phyloP scores from a whole-genome alignment of 2,113 vertebrate genomes.

The Synodontis membranacea region DNA sequence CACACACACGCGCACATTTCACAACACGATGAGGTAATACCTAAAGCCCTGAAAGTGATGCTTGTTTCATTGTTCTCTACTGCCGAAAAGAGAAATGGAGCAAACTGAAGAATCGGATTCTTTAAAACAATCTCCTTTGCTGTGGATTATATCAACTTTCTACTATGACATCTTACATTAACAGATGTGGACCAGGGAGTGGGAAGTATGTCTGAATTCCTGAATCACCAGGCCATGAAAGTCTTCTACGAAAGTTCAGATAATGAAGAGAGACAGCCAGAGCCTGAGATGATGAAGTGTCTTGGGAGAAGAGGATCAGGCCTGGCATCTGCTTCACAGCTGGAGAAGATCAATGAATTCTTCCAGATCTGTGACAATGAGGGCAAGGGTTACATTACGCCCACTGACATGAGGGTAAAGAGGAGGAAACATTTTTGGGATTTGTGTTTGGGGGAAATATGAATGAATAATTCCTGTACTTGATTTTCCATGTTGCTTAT shows the following conservation, averaged over 20 bases:
- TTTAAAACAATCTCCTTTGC: not conserved
- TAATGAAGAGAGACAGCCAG: slow-evolving; percentile 61
- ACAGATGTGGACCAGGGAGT: not conserved
- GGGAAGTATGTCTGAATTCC: slow-evolving; percentile 51
- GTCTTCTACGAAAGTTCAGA: slow-evolving; percentile 3
- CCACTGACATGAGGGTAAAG: slow-evolving; percentile 87
- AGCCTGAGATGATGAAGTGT: not conserved
- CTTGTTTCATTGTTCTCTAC: slow-evolving; percentile 4
- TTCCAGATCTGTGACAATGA: slow-evolving; percentile 90
- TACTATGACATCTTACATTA: not conserved
- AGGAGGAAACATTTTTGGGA: not conserved
- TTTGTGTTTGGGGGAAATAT: not conserved
- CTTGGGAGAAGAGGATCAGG: slow-evolving; percentile 52
- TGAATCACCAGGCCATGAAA: not conserved
- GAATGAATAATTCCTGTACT: not conserved
- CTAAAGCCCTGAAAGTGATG: not conserved
- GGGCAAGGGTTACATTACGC: slow-evolving; percentile 84
- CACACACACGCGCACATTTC: not conserved
- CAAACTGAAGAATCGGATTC: not conserved
- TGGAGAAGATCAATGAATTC: slow-evolving; percentile 84
- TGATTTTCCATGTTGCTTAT: not conserved
- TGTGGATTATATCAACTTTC: not conserved
- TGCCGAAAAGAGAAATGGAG: not conserved
- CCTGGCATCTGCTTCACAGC: slow-evolving; percentile 63
- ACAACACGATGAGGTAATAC: not conserved